These are phyloP conservation scores for Heliconius ismenius DNA, from an alignment of 2,888 invertebrate species.

Conservation along the genomic window DNA sequence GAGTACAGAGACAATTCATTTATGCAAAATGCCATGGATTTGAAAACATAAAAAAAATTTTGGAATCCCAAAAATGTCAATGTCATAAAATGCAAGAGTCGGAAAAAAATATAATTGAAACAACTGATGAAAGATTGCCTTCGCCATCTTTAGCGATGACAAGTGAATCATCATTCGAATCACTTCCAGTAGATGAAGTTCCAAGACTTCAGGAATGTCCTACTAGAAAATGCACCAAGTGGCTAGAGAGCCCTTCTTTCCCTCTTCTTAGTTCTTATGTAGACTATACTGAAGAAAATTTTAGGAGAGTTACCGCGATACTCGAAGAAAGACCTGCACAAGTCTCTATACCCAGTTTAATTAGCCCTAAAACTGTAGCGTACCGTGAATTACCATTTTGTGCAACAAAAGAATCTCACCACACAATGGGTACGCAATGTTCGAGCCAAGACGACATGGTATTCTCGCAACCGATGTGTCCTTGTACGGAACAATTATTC, in stretches of 20 bases:
- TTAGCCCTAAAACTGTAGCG: slow-evolving; percentile 56
- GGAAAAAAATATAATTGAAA: slow-evolving; percentile 27
- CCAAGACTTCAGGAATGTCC: slow-evolving; percentile 46
- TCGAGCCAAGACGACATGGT: slow-evolving; percentile 64
- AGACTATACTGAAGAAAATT: slow-evolving; percentile 70
- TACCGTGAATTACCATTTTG: slow-evolving; percentile 60
- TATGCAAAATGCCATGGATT: slow-evolving; percentile 72
- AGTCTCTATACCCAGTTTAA: slow-evolving; percentile 47
- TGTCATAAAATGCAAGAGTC: slow-evolving; percentile 48
- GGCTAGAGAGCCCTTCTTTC: slow-evolving; percentile 52
- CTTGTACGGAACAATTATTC: slow-evolving; percentile 51
- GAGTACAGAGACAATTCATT: slow-evolving; percentile 63
- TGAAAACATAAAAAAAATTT: slow-evolving; percentile 62
- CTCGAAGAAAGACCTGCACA: slow-evolving; percentile 48
- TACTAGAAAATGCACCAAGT: slow-evolving; percentile 41
- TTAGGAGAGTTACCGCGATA: slow-evolving; percentile 56
- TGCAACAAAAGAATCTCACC: slow-evolving; percentile 58
- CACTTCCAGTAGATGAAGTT: slow-evolving; percentile 58
- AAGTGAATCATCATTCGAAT: slow-evolving; percentile 60
- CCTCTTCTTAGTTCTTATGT: slow-evolving; percentile 60
- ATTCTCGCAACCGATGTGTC: slow-evolving; percentile 51
- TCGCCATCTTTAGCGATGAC: slow-evolving; percentile 26
- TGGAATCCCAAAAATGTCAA: slow-evolving; percentile 64
- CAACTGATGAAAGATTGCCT: slow-evolving; percentile 36
- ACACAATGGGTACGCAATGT: slow-evolving; percentile 65